Evolutionary conservation across 1,140 invertebrate species (phyloP).

Genomic region (Tenebrio molitor): DNA sequence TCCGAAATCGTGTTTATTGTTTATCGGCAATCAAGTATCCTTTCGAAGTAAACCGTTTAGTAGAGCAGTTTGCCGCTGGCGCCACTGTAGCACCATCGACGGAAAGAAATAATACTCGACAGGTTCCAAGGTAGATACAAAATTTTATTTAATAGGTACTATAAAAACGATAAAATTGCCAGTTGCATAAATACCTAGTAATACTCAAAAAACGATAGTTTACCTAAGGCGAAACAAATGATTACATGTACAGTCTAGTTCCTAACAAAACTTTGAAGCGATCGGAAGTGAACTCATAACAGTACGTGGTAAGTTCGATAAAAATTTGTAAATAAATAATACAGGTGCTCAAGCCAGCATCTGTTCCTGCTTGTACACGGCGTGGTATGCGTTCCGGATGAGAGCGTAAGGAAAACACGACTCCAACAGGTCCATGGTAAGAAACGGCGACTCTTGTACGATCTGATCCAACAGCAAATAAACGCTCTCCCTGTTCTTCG

Average conservation of each 20-base stretch:
- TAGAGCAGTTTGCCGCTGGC: no score
- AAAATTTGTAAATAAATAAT: constrained; percentile 22
- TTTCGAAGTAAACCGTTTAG: no score
- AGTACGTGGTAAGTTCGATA: no score
- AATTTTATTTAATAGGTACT: background rate
- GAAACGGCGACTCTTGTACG: constrained; percentile 96
- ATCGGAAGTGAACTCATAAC: no score
- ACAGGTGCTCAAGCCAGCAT: constrained; percentile 71
- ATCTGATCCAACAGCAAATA: constrained; percentile 96
- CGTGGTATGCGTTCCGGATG: constrained; percentile 96
- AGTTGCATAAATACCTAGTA: background rate
- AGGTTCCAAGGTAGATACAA: background rate
- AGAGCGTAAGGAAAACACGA: constrained; percentile 98
- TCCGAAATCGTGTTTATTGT: no score
- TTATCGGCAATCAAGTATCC: no score
- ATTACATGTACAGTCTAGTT: no score
- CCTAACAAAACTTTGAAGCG: no score
- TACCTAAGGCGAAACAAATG: no score
- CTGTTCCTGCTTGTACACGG: constrained; percentile 92
- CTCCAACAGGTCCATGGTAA: constrained; percentile 98
- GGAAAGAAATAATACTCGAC: background rate
- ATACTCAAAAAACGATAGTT: no score
- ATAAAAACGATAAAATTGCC: background rate
- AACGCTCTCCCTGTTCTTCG: constrained; percentile 94
- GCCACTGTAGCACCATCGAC: no score